These are phyloP conservation scores for Acropora yongei DNA, from an alignment of 64 coral and sea anemone species.

Conservation along the genomic window DNA sequence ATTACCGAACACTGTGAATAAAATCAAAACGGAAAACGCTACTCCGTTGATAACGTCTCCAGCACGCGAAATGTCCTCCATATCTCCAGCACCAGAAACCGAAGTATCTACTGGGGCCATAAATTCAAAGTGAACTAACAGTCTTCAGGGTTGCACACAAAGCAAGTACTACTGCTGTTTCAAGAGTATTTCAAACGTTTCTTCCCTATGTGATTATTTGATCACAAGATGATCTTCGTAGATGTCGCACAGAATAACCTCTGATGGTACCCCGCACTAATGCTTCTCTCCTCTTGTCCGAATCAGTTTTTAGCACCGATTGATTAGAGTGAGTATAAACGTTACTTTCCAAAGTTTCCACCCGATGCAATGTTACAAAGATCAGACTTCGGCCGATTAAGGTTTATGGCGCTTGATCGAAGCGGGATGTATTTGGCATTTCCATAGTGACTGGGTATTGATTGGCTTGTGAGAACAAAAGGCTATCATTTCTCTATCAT, in stretches of 20 bases:
- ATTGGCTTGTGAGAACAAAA: not conserved
- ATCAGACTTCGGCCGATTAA: too few species aligned
- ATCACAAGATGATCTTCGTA: not conserved
- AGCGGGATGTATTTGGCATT: not conserved
- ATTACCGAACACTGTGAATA: slow-evolving; percentile 77
- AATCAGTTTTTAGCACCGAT: not conserved
- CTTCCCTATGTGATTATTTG: not conserved
- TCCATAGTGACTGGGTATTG: slow-evolving; percentile 22
- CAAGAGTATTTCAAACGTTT: not conserved
- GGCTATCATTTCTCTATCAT: not conserved
- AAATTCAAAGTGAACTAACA: not conserved
- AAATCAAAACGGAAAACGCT: slow-evolving; percentile 77
- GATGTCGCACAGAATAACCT: not conserved
- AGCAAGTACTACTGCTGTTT: slow-evolving; percentile 1
- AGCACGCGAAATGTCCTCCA: not conserved
- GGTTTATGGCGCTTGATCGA: too few species aligned
- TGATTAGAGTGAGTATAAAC: not conserved
- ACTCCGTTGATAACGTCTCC: slow-evolving; percentile 65
- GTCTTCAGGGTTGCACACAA: not conserved
- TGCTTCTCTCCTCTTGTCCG: not conserved
- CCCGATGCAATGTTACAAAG: too few species aligned
- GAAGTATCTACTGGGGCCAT: not conserved
- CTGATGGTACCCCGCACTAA: not conserved
- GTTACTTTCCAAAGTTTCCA: not conserved
- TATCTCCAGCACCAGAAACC: not conserved